Conservation (phyloP, 2,113 vertebrate genomes). For the Donacobius atricapilla region DNA sequence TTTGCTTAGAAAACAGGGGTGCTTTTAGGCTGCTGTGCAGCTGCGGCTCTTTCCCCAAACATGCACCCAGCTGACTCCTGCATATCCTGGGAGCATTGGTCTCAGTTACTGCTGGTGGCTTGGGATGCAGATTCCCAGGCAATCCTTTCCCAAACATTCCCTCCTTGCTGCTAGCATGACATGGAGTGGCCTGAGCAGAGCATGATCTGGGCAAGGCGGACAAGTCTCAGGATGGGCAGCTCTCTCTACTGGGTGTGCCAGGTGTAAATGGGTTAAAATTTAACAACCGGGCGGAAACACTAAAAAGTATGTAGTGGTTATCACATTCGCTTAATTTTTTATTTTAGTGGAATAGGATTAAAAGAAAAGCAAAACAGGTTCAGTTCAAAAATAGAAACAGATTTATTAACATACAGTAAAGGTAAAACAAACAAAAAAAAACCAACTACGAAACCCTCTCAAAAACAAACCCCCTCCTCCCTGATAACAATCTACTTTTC, state of each 20-base stretch:
- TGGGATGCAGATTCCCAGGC: background rate
- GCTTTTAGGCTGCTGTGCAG: background rate
- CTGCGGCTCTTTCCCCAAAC: rapidly evolving
- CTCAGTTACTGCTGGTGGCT: background rate
- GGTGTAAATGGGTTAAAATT: too few species aligned
- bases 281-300: too few species aligned
- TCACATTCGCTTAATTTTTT: too few species aligned
- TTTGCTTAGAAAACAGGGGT: background rate
- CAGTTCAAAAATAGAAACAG: too few species aligned
- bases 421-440: too few species aligned
- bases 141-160: background rate
- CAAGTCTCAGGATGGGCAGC: background rate
- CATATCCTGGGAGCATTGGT: rapidly evolving
- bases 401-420: too few species aligned
- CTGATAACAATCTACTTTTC: too few species aligned
- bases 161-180: rapidly evolving
- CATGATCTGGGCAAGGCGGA: background rate
- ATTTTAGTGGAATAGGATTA: too few species aligned
- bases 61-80: rapidly evolving
- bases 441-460: too few species aligned
- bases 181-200: background rate
- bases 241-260: background rate
- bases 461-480: too few species aligned
- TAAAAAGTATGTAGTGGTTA: too few species aligned
- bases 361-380: too few species aligned